Base-by-base conservation (phyloP, 2,113 vertebrate genomes). In the Ciconia boyciana region DNA sequence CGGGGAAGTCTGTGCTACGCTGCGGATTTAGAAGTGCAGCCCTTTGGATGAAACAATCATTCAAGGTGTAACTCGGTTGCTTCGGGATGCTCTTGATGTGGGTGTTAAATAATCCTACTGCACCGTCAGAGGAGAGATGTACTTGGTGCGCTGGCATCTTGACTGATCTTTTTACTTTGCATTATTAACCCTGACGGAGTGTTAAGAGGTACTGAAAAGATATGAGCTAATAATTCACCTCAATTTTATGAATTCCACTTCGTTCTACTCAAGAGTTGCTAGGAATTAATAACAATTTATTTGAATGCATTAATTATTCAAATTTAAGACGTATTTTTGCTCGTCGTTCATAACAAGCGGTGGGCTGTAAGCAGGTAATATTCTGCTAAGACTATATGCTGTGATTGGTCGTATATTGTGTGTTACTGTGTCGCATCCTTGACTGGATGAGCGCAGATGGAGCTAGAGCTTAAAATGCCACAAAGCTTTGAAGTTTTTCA, bases 221-320 rank as follows among this genome's bases (percentile, higher is more conserved):
- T 44, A 36, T 43, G 52, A 93, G 70, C 41, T 85, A 66, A 79
- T 92, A 13, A 91, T 66, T 97, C 46, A 62, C 29, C 72, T 54
- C 2, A 94, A 57, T 22, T 10, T 57, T 70, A 96, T 46, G 0
- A 91, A 80, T 83, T 92, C 48, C 43, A 86, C 24, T 89, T 85
- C 2, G 0, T 81, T 93, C 78, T 92, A 52, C 43, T 17, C 58
- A 26, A 26, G 29, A 41, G 49, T 83, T 94, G 49, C 46, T 70
- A 89, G 52, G 57, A 90, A 84, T 80, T 83, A 58, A 29, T 52
- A 88, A 68, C 10, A 55, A 91, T 69, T 92, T 87, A 62, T 74
- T 89, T 87, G 36, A 95, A 86, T 39, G 8, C 41, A 89, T 74
- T 72, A 87, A 82, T 95, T 94, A 93, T 81, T 96, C 49, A 64